phyloP scores from a whole-genome alignment of 92 coral and sea anemone genomes.

The Paragorgia papillata region DNA sequence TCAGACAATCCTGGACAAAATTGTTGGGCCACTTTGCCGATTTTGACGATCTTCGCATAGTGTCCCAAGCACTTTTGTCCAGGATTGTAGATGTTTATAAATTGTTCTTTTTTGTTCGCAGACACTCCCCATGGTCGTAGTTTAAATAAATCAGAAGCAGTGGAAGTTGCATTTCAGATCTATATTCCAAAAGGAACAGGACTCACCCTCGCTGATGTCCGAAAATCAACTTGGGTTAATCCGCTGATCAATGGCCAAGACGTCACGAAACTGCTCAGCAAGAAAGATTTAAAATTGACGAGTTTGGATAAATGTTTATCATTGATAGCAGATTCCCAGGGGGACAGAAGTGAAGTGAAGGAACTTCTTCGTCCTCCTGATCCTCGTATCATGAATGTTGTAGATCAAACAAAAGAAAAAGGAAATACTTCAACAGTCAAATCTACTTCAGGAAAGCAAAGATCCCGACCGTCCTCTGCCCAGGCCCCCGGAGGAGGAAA shows the following conservation, averaged over 20 bases:
- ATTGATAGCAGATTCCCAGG: constrained; percentile 81
- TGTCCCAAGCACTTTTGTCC: no score
- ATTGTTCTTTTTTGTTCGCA: constrained; percentile 23
- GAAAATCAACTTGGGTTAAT: constrained; percentile 96
- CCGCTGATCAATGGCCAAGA: constrained; percentile 92
- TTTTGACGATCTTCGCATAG: no score
- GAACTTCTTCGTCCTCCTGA: constrained; percentile 73
- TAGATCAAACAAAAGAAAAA: constrained; percentile 13
- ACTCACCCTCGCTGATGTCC: constrained; percentile 81
- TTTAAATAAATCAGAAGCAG: constrained; percentile 96
- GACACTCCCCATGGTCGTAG: constrained; percentile 82
- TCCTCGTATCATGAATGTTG: constrained; percentile 23
- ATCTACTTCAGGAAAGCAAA: background rate
- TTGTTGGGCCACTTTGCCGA: no score
- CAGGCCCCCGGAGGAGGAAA: constrained; percentile 35
- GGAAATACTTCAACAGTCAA: background rate
- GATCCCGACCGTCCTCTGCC: constrained; percentile 26
- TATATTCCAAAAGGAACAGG: constrained; percentile 98
- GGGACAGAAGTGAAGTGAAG: constrained; percentile 84
- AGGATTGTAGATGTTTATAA: no score
- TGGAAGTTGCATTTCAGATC: constrained; percentile 93
- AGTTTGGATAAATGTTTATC: constrained; percentile 80
- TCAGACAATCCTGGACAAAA: no score
- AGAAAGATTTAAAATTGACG: constrained; percentile 90
- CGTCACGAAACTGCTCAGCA: constrained; percentile 82